Percentiles rank a stretch among this genome's conserved stretches.
Evolutionary conservation across 2,797 vertebrate genomes (phyloP).

Genomic region (Syncerus caffer): DNA sequence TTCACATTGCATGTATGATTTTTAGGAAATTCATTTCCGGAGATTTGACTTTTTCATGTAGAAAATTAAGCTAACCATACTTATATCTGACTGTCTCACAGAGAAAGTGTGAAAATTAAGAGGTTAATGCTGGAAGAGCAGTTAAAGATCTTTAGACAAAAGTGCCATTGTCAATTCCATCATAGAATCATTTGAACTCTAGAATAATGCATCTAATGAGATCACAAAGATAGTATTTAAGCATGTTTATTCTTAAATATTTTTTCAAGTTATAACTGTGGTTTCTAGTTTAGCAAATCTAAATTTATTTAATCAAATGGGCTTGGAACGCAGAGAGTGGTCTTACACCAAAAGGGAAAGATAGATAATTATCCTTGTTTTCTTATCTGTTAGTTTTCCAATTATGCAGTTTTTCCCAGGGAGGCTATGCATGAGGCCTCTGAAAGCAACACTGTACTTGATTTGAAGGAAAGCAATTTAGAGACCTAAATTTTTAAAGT

Average conservation of each 20-base stretch:
- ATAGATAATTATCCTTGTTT: conserved; percentile 28
- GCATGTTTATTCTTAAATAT: neutral
- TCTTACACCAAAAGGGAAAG: conserved; percentile 18
- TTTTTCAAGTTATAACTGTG: conserved; percentile 51
- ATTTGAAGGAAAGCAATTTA: conserved; percentile 31
- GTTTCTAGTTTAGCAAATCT: conserved; percentile 46
- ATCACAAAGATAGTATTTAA: conserved; percentile 16
- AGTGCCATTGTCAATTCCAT: neutral
- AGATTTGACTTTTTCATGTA: conserved; percentile 33
- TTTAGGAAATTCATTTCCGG: conserved; percentile 46
- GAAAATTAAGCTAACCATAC: conserved; percentile 41
- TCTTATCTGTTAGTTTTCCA: conserved; percentile 21
- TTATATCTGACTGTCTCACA: neutral
- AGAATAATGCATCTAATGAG: conserved; percentile 25
- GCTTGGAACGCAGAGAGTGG: conserved; percentile 5
- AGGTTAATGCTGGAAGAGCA: conserved; percentile 18
- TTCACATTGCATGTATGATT: neutral
- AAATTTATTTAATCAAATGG: conserved; percentile 51
- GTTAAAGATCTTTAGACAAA: conserved; percentile 24
- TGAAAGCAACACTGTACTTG: neutral
- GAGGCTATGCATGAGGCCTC: neutral
- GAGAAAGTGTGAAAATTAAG: conserved; percentile 32
- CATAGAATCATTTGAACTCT: neutral
- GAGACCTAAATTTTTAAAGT: neutral
- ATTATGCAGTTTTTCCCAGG: neutral